phyloP scores from a whole-genome alignment of 2,797 vertebrate species.

The Phalloptychus januarius region DNA sequence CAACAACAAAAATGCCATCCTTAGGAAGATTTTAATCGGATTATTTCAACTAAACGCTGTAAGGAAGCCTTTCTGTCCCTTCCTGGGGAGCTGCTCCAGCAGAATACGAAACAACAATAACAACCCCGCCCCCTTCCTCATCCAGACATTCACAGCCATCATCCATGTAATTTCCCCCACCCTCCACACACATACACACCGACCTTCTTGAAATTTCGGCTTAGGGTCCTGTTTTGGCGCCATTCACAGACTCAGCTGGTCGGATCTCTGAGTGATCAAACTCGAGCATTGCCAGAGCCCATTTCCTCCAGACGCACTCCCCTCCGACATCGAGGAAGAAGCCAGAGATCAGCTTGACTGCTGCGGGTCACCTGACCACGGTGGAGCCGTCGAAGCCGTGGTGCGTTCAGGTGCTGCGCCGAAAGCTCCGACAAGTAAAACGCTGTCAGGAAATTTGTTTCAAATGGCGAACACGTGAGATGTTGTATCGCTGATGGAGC shows the following conservation, averaged over 20 bases:
- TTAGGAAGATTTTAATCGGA: not conserved
- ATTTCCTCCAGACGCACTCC: slow-evolving; percentile 76
- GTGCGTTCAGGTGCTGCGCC: slow-evolving; percentile 28
- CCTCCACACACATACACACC: not conserved
- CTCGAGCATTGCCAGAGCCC: slow-evolving; percentile 83
- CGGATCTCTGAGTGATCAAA: slow-evolving; percentile 83
- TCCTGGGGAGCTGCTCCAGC: slow-evolving; percentile 10
- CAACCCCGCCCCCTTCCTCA: slow-evolving; percentile 70
- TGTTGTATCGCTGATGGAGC: not conserved
- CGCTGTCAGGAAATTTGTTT: not conserved
- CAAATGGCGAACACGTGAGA: not conserved
- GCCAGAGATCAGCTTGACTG: slow-evolving; percentile 48
- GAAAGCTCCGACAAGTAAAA: slow-evolving; percentile 14
- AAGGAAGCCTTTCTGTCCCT: not conserved
- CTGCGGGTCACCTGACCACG: slow-evolving; percentile 65
- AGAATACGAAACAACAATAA: slow-evolving; percentile 50
- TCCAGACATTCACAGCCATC: slow-evolving; percentile 8
- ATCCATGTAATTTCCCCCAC: not conserved
- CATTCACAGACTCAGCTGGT: slow-evolving; percentile 91
- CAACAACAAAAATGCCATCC: not conserved
- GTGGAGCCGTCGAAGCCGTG: not conserved
- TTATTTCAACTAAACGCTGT: rapidly evolving
- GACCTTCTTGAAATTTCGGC: slow-evolving; percentile 98
- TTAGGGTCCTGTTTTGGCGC: slow-evolving; percentile 99
- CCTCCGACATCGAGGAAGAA: slow-evolving; percentile 66